Conservation (phyloP, 2,113 vertebrate genomes). For the Bungarus multicinctus region DNA sequence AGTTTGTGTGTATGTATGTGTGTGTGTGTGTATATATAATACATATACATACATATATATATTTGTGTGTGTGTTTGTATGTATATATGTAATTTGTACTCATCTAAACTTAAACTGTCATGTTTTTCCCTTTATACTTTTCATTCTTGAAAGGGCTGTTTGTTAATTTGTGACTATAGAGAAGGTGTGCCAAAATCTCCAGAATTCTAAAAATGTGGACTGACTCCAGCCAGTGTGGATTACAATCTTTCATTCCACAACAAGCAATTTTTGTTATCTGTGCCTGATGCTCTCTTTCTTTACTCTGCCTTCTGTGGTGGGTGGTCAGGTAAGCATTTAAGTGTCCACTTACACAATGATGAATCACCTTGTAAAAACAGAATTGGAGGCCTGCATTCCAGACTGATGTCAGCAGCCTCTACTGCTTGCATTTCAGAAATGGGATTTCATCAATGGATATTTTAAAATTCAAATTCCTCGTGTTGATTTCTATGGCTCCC, state of each 20-base stretch:
- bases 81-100: not conserved
- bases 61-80: no score
- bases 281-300: not conserved
- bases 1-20: no score
- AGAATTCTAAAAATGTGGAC: not conserved
- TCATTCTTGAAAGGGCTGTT: not conserved
- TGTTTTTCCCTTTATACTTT: not conserved
- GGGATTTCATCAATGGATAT: rapidly evolving
- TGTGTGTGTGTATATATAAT: no score
- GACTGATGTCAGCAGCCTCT: not conserved
- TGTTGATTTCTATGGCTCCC: not conserved
- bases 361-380: slow-evolving; percentile 5
- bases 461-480: not conserved
- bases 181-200: not conserved
- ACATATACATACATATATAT: no score
- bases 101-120: not conserved
- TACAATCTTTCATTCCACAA: not conserved
- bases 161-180: not conserved
- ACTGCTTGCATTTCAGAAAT: not conserved
- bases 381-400: slow-evolving; percentile 10
- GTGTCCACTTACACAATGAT: not conserved
- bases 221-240: not conserved
- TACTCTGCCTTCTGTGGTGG: slow-evolving; percentile 2
- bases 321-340: slow-evolving; percentile 19
- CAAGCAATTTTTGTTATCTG: not conserved